Evolutionary conservation across 2,113 vertebrate genomes (phyloP), one percentile per base, ranked within the genome.

Genomic region (Erpornis zantholeuca): DNA sequence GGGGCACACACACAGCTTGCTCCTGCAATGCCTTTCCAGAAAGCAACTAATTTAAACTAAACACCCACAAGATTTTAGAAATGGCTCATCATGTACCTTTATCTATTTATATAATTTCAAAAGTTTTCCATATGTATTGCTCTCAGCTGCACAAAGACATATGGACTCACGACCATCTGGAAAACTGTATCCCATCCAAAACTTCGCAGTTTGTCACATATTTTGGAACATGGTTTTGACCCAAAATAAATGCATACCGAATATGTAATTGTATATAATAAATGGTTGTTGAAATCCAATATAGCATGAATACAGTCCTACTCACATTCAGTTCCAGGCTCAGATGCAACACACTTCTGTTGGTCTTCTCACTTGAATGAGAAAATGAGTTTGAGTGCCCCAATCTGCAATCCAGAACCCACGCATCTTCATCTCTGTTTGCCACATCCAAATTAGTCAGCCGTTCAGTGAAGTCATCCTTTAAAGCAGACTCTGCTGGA

Each of bases 271-370:
- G 23, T 35, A 52, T 70, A 64, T 63, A 93, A 84, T 27, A 71
- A 94, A 69, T 44, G 16, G 56, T 76, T 90, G 38, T 33, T 86
- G 38, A 92, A 88, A 50, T 36, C 69, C 28, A 78, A 36, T 36
- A 89, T 2, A 84, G 49, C 35, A 76, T 25, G 47, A 93, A 84
- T 54, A 90, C 28, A 88, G 29, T 91, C 73, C 33, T 94, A 98
- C 98, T 98, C 82, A 98, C 98, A 63, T 97, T 97, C 79, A 97
- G 77, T 90, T 98, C 97, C 96, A 98, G 96, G 81, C 78, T 97
- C 87, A 98, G 94, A 76, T 95, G 94, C 36, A 98, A 40, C 27
- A 91, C 89, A 15, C 75, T 97, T 94, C 96, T 96, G 78, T 88
- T 96, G 83, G 92, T 76, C 81, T 97, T 98, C 64, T 97, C 98